These are phyloP conservation scores for Xyrichtys novacula DNA, from an alignment of 2,797 vertebrate genomes.

Conservation along the genomic window DNA sequence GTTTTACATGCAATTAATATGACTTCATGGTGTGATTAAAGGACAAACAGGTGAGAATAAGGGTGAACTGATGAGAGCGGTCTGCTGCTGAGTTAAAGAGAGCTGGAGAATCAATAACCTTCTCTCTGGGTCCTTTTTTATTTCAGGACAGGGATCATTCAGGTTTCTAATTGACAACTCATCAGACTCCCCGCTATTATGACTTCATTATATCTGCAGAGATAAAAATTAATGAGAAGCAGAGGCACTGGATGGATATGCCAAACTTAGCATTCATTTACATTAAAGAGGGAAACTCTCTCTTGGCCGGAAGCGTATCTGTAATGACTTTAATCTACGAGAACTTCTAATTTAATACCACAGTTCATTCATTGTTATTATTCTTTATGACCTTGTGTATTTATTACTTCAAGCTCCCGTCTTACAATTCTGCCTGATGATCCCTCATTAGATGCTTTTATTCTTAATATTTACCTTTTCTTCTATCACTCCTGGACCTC, in stretches of 20 bases:
- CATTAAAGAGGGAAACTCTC: constrained; percentile 80
- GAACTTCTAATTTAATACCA: constrained; percentile 78
- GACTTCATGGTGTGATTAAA: constrained; percentile 30
- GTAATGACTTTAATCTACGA: constrained; percentile 81
- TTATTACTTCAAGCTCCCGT: constrained; percentile 61
- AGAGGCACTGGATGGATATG: constrained; percentile 77
- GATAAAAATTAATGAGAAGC: constrained; percentile 84
- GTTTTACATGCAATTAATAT: constrained; percentile 11
- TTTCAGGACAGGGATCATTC: constrained; percentile 76
- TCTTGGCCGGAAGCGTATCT: constrained; percentile 75
- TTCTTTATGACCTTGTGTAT: constrained; percentile 80
- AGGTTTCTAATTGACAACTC: constrained; percentile 81
- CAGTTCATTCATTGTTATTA: constrained; percentile 78
- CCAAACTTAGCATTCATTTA: constrained; percentile 83
- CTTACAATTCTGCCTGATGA: constrained; percentile 54
- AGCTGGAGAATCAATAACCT: constrained; percentile 66
- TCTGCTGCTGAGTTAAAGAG: constrained; percentile 53
- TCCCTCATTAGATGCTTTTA: constrained; percentile 55
- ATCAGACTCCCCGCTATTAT: constrained; percentile 80
- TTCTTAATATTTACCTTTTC: constrained; percentile 65
- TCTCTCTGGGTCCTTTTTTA: constrained; percentile 54
- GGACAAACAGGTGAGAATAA: constrained; percentile 36
- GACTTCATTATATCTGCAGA: constrained; percentile 82
- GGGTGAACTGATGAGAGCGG: constrained; percentile 27
- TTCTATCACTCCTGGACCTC: constrained; percentile 45